Evolutionary conservation across 2,888 invertebrate genomes (phyloP), one percentile per base, ranked within the genome.

Genomic region (Metacarcinus magister): DNA sequence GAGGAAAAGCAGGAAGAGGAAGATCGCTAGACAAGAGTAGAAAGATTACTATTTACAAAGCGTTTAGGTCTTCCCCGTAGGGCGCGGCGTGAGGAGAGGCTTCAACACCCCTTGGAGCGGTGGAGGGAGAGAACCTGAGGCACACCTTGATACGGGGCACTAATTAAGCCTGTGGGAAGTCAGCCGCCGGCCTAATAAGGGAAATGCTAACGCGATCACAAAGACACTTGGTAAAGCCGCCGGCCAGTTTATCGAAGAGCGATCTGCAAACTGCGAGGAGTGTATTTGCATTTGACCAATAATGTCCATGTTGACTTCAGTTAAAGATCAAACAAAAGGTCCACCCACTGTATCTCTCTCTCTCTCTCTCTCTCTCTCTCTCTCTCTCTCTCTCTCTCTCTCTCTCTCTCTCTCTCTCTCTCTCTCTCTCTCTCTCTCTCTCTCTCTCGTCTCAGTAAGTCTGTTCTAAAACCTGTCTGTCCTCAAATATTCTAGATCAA

Each of bases 281-380:
- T 23, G 82, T 82, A 32, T 82, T 82, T 82, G 82, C 82, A 32
- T 82, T 82, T 82, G 82, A 82, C 82, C 82, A 82, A 82, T 82
- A 82, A 82, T 82, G 82, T 82, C 82, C 32, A 32, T 32, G 82
- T 82, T 28, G 28, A 32, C 82, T 28, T 82, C 82, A 82, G 82
- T 82, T 28, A 82, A 13, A 32, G 32, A 32, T 32, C 82, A 32
- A 32, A 82, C 32, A 82, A 13, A 82, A 28, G 82, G 82, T 32
- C 82, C 32, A 82, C 5, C 82, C 82, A 19, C 82, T 82, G 19
- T 82, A 13, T 32, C 82, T 82, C 82, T 82, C 82, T 82, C 82
- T 82, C 82, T 82, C 82, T 82, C 82, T 82, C 82, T 82, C 82
- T 82, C 82, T 82, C 82, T 82, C 82, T 82, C 82, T 82, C 82